Evolutionary conservation across 2,113 vertebrate genomes (phyloP), one percentile per base, ranked within the genome.

Genomic region (Xiphias gladius): DNA sequence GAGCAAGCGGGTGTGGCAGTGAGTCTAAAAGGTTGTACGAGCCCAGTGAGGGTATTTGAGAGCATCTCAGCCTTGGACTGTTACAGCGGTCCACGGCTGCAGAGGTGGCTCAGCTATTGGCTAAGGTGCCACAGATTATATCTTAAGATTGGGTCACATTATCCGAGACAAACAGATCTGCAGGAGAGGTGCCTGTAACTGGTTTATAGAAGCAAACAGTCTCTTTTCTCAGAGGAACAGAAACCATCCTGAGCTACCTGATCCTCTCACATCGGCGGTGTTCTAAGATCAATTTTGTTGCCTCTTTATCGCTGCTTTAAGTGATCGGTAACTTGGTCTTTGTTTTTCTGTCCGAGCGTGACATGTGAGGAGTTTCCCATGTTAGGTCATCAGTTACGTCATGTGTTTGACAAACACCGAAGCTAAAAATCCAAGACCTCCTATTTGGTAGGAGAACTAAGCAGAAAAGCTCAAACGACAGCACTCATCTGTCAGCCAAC

Each of bases 41-140:
- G 70, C 59, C 22, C 63, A 82, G 48, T 30, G 74, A 71, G 50
- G 62, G 69, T 72, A 67, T 79, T 79, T 19, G 28, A 77, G 78
- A 73, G 72, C 72, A 74, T 87, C 82, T 83, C 80, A 63, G 79
- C 65, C 69, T 74, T 76, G 55, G 66, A 79, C 73, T 63, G 48
- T 88, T 67, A 80, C 66, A 73, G 52, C 39, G 62, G 57, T 86
- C 76, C 62, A 20, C 2, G 52, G 61, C 76, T 80, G 68, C 83
- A 86, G 86, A 78, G 69, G 79, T 91, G 90, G 90, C 87, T 92
- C 80, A 89, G 90, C 79, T 76, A 7, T 83, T 74, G 84, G 80
- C 86, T 76, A 20, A 39, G 6, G 46, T 35, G 68, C 62, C 62
- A 52, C 70, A 72, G 37, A 74, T 46, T 73, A 54, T 52, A 35